Evolutionary conservation across 2,797 vertebrate species (phyloP), one percentile per base, ranked within the genome.

Genomic region (Microcaecilia unicolor): DNA sequence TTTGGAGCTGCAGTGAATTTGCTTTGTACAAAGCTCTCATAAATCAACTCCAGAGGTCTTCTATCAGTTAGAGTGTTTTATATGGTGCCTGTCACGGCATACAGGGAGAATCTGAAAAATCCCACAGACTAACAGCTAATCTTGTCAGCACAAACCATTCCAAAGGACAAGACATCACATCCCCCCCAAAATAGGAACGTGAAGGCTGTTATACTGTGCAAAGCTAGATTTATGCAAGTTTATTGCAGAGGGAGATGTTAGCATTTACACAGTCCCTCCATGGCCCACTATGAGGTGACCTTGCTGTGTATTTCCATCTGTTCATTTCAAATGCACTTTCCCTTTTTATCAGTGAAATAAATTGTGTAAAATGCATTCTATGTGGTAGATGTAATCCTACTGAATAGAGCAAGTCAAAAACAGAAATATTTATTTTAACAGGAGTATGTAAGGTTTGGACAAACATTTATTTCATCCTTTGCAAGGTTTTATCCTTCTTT

Each of bases 251-350:
- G 3, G 9, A 37, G 3, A 55, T 38, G 7, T 5, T 1, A 20
- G 4, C 25, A 14, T 2, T 3, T 11, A 10, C 9, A 2, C 18
- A 35, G 18, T 10, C 9, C 19, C 41, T 41, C 6, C 40, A 17
- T 29, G 20, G 9, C 1, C 25, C 28, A 25, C 12, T 50, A 15
- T 15, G n/a, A 45, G 52, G 44, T 28, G 22, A 29, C 4, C 6
- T 31, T 25, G 34, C 34, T 22, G 44, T 3, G 18, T 6, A 23
- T 31, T 51, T 48, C 15, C 8, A 14, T 29, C 15, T 46, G 23
- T 36, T 35, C 4, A 13, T 38, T 31, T 1, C 0, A 33, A 45
- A 34, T 34, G 19, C 22, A 15, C 22, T 8, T 20, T 31, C 49
- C 13, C 6, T 1, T 31, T 13, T 34, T 6, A 20, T 2, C 1